Base-by-base conservation (phyloP, 2,113 vertebrate genomes). In the Odobenus rosmarus region DNA sequence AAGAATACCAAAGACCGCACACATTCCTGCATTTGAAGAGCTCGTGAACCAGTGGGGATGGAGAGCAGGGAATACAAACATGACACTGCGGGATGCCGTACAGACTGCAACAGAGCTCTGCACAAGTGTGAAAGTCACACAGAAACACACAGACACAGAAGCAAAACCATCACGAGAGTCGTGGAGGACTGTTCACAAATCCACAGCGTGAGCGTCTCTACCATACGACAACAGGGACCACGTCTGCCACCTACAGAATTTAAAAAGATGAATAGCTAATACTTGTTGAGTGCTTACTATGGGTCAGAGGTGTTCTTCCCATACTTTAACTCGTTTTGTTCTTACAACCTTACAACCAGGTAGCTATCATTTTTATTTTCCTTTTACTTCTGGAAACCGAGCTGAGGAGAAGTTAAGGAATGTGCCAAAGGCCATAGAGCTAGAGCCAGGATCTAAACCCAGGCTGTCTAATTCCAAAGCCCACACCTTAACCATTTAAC, bases 371-470 rank as follows among this genome's bases (percentile, higher is more conserved):
- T 88, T 94, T 80, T 49, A 72, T 72, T 84, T 90, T 59, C 67
- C 64, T n/a, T 76, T 88, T 90, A 74, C 28, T 64, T 46, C 83
- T 74, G 57, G 57, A 94, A 88, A 82, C 83, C 51, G 62, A 95
- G 26, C 18, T 21, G 11, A 3, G 39, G 15, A 39, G 13, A 83
- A 88, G 36, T 82, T 81, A 90, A 84, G 55, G n/a, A 92, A 81
- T 33, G 9, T 19, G 51, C 15, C 61, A 72, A 72, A 84, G 51
- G 31, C 88, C 88, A 82, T 7, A 81, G 1, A 59, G 80, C 57
- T 77, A 67, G 10, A 28, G 71, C n/a, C 36, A 42, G n/a, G 24
- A 55, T 31, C n/a, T 36, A 71, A 88, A 71, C 11, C 9, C 8
- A 64, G 23, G 31, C 55, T 26, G 13, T 62, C 61, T 74, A 61